A percentile compares a stretch with the other conserved stretches of the same genome.
These are phyloP conservation scores for Cyrtorhinus lividipennis DNA, from an alignment of 1,140 invertebrate genomes.

Conservation along the genomic window DNA sequence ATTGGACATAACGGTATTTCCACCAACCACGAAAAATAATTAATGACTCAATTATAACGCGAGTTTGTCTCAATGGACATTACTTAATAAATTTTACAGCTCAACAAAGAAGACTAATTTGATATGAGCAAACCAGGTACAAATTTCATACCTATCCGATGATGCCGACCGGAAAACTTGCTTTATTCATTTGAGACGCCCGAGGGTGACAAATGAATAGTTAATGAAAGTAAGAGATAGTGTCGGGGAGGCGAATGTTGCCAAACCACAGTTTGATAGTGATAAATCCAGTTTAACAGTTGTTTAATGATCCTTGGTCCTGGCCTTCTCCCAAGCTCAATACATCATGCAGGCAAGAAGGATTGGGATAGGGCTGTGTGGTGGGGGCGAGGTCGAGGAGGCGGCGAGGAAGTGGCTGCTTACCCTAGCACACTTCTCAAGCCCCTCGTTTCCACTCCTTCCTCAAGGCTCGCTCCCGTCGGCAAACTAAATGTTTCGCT, in stretches of 20 bases:
- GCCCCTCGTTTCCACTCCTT: not conserved
- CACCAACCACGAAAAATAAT: too few relatives aligned
- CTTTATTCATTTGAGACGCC: not conserved
- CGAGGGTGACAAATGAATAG: not conserved
- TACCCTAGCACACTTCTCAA: not conserved
- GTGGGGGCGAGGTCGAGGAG: too few relatives aligned
- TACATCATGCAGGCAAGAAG: conserved; percentile 3
- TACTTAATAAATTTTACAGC: too few relatives aligned
- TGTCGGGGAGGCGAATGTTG: not conserved
- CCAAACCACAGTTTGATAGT: conserved; percentile 3
- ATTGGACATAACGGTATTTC: too few relatives aligned
- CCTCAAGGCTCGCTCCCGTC: too few relatives aligned
- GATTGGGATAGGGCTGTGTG: too few relatives aligned
- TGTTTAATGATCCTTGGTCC: conserved; percentile 6
- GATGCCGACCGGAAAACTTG: too few relatives aligned
- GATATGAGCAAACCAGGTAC: too few relatives aligned
- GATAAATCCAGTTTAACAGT: conserved; percentile 6
- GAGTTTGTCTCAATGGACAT: too few relatives aligned
- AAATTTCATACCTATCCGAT: too few relatives aligned
- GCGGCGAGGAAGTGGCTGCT: not conserved
- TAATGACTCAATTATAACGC: too few relatives aligned
- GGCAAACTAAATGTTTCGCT: conserved; percentile 3
- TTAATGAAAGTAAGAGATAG: not conserved
- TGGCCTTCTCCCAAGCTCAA: not conserved
- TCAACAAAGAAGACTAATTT: too few relatives aligned